Evolutionary conservation across 2,113 vertebrate genomes (phyloP).

Genomic region (Pyxicephalus adspersus): DNA sequence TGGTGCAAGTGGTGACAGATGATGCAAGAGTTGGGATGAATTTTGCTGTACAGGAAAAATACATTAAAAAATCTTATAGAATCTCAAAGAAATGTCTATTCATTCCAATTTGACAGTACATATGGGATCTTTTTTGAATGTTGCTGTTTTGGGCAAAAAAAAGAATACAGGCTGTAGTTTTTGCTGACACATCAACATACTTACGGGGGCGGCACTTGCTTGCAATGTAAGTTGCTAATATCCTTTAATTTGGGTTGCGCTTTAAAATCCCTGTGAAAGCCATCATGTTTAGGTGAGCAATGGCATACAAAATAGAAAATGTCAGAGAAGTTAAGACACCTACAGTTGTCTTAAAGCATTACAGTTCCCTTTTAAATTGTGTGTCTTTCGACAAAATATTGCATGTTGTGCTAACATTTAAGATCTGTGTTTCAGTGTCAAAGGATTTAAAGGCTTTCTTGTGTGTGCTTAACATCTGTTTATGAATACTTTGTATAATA

Average conservation of each 20-base stretch:
- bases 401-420: conserved; percentile 31
- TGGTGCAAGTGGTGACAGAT: conserved; percentile 66
- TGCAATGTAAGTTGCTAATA: no score
- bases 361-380: conserved; percentile 22
- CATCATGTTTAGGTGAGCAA: no score
- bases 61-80: no score
- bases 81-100: no score
- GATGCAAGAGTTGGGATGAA: conserved; percentile 57
- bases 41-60: conserved; percentile 7
- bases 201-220: no score
- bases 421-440: conserved; percentile 30
- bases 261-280: no score
- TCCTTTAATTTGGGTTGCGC: no score
- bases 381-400: conserved; percentile 30
- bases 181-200: no score
- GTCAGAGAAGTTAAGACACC: conserved; percentile 14
- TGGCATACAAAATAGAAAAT: neutral
- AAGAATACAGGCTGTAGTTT: no score
- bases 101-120: no score
- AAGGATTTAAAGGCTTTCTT: conserved; percentile 32
- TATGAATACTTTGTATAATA: conserved; percentile 4
- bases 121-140: no score
- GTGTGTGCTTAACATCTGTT: conserved; percentile 33
- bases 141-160: no score
- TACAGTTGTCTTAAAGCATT: conserved; percentile 7